Conservation (phyloP, 2,113 vertebrate species). For the Microcebus griseorufus region DNA sequence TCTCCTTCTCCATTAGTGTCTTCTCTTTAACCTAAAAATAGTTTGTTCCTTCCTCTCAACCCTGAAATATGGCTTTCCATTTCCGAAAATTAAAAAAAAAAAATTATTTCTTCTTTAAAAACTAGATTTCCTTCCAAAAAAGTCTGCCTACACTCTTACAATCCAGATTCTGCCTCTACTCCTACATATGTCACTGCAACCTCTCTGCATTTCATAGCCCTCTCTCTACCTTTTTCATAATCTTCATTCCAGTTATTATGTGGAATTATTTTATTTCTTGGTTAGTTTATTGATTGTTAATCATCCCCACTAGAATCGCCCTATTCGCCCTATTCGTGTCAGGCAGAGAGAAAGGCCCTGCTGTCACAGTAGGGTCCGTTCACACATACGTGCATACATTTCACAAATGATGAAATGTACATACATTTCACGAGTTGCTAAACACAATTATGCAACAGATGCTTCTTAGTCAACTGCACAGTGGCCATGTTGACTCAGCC, state of each 20-base stretch:
- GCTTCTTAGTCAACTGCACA: neutral
- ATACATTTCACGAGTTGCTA: neutral
- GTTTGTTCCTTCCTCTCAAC: slow-evolving; percentile 29
- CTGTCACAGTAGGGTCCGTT: neutral
- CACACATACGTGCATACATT: neutral
- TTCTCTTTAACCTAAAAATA: neutral
- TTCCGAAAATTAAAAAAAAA: neutral
- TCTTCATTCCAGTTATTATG: neutral
- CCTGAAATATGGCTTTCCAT: neutral
- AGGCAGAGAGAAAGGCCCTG: too few species aligned
- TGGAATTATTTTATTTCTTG: neutral
- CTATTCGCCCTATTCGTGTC: neutral
- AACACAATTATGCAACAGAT: neutral
- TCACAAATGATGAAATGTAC: neutral
- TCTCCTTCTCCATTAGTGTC: neutral
- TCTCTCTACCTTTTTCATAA: neutral
- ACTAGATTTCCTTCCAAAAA: neutral
- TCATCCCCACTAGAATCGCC: neutral
- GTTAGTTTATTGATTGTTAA: neutral
- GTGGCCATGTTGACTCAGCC: neutral
- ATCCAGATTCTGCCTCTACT: neutral
- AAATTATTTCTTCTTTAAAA: slow-evolving; percentile 23
- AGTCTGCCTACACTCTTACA: neutral
- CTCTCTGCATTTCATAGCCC: neutral
- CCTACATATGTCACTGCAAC: neutral